Base-by-base conservation (phyloP, 1,140 invertebrate species). In the Brachionus rotundiformis region DNA sequence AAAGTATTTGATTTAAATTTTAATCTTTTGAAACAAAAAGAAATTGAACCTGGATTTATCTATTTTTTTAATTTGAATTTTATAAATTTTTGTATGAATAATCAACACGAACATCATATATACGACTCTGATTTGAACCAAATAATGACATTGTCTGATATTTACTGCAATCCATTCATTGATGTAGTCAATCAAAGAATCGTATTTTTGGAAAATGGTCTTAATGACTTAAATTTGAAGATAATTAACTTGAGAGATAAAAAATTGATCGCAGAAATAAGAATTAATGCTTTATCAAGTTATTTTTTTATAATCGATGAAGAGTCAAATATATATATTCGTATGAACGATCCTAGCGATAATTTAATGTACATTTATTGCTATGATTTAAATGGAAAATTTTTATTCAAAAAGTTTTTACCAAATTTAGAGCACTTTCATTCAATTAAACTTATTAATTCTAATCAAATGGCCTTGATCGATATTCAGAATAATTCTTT, bases 41-140 rank as follows among this genome's bases (percentile, higher is more conserved):
- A 44, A 27, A 44, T 73, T 29, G n/a, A 44, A 11, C 33, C 33
- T 23, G 33, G 68, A 8, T 73, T 31, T 25, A 41, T 73, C 2
- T 73, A 73, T 73, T 73, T 73, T 44, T 44, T 41, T 44, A 73
- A 73, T 73, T 73, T 23, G 4, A 73, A 73, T 73, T 44, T 73
- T 44, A 19, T 73, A 2, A 73, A 44, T 31, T 13, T 44, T 73
- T 73, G 36, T 16, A 44, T 44, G 23, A 73, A 36, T 73, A 23
- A 73, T 25, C 36, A 73, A 23, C 44, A 44, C 25, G 39, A 25
- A 23, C 68, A 44, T 36, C 13, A 36, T 36, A 68, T 68, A n/a
- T 68, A 36, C 36, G 63, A 68, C n/a, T 0, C n/a, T 68, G 31
- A 68, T 16, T 36, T 68, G 13, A 68, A 68, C 36, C 29, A 68